A percentile compares a stretch with the other conserved stretches of the same genome.
Conservation (phyloP, 1,140 invertebrate species). For the Liolophura sinensis region DNA sequence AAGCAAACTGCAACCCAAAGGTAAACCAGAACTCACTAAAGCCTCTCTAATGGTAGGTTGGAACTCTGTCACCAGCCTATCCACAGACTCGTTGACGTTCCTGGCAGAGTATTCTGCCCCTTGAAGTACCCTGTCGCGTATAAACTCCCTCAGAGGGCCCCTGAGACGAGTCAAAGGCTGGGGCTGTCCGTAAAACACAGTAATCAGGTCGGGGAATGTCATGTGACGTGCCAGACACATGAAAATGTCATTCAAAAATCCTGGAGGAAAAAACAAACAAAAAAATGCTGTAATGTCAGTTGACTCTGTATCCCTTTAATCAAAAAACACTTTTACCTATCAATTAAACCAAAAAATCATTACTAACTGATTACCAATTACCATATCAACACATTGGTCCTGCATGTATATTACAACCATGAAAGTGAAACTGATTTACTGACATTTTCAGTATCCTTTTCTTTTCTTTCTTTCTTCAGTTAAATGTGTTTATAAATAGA, state of each 20-base stretch:
- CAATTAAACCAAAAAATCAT: too few relatives aligned
- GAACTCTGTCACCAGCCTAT: constrained; percentile 27
- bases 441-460: too few relatives aligned
- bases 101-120: constrained; percentile 36
- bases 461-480: too few relatives aligned
- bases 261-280: constrained; percentile 33
- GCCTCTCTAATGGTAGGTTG: constrained; percentile 23
- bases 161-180: constrained; percentile 41
- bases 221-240: constrained; percentile 46
- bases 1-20: too few relatives aligned
- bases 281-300: too few relatives aligned
- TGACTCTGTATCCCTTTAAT: too few relatives aligned
- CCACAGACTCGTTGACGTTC: constrained; percentile 35
- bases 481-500: too few relatives aligned
- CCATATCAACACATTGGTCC: too few relatives aligned
- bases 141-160: constrained; percentile 46
- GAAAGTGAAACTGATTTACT: too few relatives aligned
- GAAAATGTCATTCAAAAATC: constrained; percentile 45
- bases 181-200: constrained; percentile 56
- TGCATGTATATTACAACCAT: too few relatives aligned
- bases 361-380: too few relatives aligned
- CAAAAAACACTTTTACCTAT: too few relatives aligned
- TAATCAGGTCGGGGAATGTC: constrained; percentile 60
- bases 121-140: constrained; percentile 43
- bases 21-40: constrained; percentile 24